A percentile compares a stretch with the other conserved stretches of the same genome.
Conservation (phyloP, 2,888 invertebrate genomes). For the Melanchra persicariae region DNA sequence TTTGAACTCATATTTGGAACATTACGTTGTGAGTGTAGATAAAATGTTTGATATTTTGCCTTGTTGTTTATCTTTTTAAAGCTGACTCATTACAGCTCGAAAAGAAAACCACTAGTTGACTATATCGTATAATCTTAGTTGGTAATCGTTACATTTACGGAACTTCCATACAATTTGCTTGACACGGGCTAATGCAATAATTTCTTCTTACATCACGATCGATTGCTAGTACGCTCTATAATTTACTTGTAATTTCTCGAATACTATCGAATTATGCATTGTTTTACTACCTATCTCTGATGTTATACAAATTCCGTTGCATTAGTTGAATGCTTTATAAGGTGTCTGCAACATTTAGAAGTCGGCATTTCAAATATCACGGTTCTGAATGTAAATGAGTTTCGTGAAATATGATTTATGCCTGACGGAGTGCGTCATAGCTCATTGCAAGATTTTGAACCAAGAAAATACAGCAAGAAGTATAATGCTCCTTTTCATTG, state of each 20-base stretch:
- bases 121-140: constrained; percentile 8
- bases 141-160: constrained; percentile 26
- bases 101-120: constrained; percentile 7
- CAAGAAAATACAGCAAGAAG: neutral
- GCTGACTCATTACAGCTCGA: neutral
- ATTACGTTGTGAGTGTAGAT: no score
- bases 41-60: neutral
- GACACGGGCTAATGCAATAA: constrained; percentile 18
- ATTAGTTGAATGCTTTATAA: constrained; percentile 7
- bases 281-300: neutral
- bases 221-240: constrained; percentile 31
- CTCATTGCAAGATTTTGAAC: neutral
- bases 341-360: constrained; percentile 19
- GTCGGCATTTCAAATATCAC: constrained; percentile 18
- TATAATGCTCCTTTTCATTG: neutral
- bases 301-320: neutral
- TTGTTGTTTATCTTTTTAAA: neutral
- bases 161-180: constrained; percentile 18
- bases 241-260: constrained; percentile 29
- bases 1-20: no score
- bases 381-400: constrained; percentile 12
- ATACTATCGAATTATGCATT: constrained; percentile 11
- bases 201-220: constrained; percentile 28
- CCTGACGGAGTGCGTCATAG: neutral
- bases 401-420: constrained; percentile 8